These are phyloP conservation scores for Amazona ochrocephala DNA, from an alignment of 2,797 vertebrate genomes.

Conservation along the genomic window DNA sequence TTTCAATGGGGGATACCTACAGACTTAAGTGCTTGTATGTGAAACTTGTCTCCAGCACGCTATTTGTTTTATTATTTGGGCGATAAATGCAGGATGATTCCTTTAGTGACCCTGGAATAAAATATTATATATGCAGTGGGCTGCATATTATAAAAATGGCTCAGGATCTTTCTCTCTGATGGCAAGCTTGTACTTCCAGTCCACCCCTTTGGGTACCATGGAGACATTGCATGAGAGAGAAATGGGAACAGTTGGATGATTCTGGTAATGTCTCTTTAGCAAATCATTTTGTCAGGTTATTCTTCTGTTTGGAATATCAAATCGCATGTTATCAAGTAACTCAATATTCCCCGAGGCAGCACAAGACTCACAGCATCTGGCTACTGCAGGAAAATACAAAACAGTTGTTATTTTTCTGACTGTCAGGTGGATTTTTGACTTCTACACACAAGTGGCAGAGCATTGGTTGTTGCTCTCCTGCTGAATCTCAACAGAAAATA, in stretches of 20 bases:
- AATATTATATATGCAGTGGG: background rate
- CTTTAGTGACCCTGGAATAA: background rate
- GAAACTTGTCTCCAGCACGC: background rate
- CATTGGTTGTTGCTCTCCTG: background rate
- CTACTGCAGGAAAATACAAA: background rate
- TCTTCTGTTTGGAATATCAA: conserved; percentile 55
- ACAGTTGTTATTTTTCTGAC: conserved; percentile 14
- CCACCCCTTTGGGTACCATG: background rate
- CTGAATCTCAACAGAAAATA: background rate
- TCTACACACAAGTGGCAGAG: background rate
- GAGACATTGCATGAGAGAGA: background rate
- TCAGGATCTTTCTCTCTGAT: background rate
- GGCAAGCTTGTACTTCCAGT: background rate
- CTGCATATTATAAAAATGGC: background rate
- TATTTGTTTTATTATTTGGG: background rate
- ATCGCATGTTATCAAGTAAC: conserved; percentile 8
- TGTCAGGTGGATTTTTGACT: conserved; percentile 15
- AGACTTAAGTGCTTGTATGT: background rate
- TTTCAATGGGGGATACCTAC: background rate
- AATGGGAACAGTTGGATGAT: background rate
- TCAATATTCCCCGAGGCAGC: background rate
- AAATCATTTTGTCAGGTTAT: conserved; percentile 41
- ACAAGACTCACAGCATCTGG: background rate
- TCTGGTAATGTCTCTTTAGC: conserved; percentile 27
- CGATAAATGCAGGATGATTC: background rate